phyloP scores from a whole-genome alignment of 2,888 invertebrate species.

The Lepidocyrtoides sp. region DNA sequence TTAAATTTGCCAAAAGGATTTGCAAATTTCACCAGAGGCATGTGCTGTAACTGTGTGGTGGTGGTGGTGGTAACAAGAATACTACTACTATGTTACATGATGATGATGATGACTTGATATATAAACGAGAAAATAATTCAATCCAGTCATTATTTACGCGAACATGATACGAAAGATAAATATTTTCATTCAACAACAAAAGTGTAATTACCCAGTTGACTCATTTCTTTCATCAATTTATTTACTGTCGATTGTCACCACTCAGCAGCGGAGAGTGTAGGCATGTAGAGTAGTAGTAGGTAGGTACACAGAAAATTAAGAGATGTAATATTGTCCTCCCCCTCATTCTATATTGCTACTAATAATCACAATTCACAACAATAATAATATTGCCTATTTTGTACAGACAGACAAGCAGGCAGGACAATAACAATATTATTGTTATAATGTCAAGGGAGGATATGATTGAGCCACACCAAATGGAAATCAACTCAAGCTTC shows the following conservation, averaged over 20 bases:
- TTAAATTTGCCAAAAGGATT: slow-evolving; percentile 40
- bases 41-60: too few species aligned
- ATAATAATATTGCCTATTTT: slow-evolving; percentile 48
- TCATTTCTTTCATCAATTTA: slow-evolving; percentile 24
- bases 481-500: background rate
- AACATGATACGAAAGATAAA: background rate
- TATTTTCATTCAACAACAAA: slow-evolving; percentile 18
- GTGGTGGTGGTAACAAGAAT: background rate
- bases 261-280: background rate
- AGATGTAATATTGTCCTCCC: slow-evolving; percentile 39
- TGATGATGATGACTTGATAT: slow-evolving; percentile 26
- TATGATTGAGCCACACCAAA: slow-evolving; percentile 50
- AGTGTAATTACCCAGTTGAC: slow-evolving; percentile 33
- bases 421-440: background rate
- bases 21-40: slow-evolving; percentile 34
- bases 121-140: slow-evolving; percentile 45
- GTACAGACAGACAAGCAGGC: slow-evolving; percentile 11
- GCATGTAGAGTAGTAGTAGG: background rate
- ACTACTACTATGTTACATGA: background rate
- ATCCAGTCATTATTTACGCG: slow-evolving; percentile 14
- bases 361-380: slow-evolving; percentile 19
- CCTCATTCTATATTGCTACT: background rate
- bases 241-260: slow-evolving; percentile 49
- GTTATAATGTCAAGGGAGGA: slow-evolving; percentile 1
- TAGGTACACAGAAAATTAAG: slow-evolving; percentile 4